phyloP scores from a whole-genome alignment of 2,113 vertebrate species.

The Myodes glareolus region DNA sequence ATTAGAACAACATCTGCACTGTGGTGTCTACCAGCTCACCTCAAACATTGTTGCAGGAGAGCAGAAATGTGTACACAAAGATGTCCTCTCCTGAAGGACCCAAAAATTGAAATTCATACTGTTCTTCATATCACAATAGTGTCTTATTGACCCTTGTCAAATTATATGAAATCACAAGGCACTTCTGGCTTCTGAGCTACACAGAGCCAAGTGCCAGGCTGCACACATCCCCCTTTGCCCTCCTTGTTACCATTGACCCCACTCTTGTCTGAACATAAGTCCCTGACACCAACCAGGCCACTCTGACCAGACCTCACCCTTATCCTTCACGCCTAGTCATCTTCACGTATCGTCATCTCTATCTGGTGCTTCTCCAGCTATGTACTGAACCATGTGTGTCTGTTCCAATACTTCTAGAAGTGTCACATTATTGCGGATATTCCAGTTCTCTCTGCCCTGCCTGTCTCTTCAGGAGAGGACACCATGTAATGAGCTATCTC shows the following conservation, averaged over 20 bases:
- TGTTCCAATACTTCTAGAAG: neutral
- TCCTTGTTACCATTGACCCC: rapidly evolving
- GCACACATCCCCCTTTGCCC: rapidly evolving
- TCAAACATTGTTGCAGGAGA: neutral
- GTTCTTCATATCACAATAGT: neutral
- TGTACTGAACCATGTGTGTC: neutral
- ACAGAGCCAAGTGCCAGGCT: neutral
- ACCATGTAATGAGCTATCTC: neutral
- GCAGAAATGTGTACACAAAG: rapidly evolving
- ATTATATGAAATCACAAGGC: neutral
- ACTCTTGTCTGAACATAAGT: rapidly evolving
- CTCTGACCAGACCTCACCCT: too few species aligned
- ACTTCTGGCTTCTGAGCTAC: neutral
- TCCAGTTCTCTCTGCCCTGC: rapidly evolving
- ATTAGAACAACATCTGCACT: too few species aligned
- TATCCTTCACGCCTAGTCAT: too few species aligned
- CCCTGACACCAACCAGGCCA: too few species aligned
- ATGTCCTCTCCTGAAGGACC: neutral
- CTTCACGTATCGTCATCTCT: rapidly evolving
- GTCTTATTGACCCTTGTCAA: neutral
- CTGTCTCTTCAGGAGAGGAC: rapidly evolving
- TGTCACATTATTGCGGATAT: neutral
- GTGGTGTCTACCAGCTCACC: too few species aligned
- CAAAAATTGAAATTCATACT: neutral
- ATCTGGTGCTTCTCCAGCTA: too few species aligned